Evolutionary conservation across 2,888 invertebrate genomes (phyloP).

Genomic region (Apamea anceps): DNA sequence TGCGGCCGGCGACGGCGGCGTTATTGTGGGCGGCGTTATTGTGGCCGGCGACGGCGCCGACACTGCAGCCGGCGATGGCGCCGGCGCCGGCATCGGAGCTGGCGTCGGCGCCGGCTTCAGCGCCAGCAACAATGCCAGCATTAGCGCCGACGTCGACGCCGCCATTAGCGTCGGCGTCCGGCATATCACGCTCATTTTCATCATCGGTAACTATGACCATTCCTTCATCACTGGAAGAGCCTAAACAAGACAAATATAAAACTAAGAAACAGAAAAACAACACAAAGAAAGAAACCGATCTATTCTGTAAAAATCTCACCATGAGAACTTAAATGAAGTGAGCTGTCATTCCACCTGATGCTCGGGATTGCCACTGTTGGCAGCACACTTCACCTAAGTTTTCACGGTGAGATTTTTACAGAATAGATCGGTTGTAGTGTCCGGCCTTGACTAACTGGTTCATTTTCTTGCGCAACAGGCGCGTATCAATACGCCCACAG

Average conservation of each 20-base stretch:
- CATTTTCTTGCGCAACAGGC: background rate
- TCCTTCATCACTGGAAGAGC: background rate
- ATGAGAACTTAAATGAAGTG: background rate
- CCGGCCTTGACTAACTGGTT: background rate
- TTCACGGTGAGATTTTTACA: background rate
- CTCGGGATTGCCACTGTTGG: background rate
- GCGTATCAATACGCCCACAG: background rate
- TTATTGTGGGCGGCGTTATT: too few species aligned
- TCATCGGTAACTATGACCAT: background rate
- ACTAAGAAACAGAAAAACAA: background rate
- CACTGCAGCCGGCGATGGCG: too few species aligned
- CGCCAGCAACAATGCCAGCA: too few species aligned
- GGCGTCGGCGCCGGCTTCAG: too few species aligned
- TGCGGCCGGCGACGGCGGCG: too few species aligned
- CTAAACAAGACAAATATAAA: slow-evolving; percentile 18
- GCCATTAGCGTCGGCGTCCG: too few species aligned
- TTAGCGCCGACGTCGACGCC: background rate
- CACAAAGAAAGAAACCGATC: background rate
- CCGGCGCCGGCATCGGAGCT: too few species aligned
- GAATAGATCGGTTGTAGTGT: background rate
- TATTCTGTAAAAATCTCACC: background rate
- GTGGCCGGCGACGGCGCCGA: too few species aligned
- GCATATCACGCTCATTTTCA: background rate
- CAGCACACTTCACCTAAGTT: background rate
- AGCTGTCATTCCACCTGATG: background rate